A percentile compares a stretch with the other conserved stretches of the same genome.
phyloP scores from a whole-genome alignment of 2,113 vertebrate genomes.

The Tricholaema leucomelas region DNA sequence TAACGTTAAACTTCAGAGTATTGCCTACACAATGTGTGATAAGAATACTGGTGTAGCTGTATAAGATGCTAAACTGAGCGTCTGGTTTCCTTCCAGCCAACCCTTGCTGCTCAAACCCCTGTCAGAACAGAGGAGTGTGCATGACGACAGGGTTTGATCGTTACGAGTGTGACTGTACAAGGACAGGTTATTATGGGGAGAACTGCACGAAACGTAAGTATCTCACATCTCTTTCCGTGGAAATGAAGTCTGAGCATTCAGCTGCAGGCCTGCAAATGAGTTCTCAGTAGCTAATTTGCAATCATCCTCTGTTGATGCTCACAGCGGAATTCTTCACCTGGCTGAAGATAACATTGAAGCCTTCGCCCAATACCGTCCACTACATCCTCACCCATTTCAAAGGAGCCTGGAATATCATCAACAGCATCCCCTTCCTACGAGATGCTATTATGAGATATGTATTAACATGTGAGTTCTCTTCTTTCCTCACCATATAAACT shows the following conservation, averaged over 20 bases:
- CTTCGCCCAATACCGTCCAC: conserved; percentile 88
- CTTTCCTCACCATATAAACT: not conserved
- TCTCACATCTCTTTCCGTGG: too few species aligned
- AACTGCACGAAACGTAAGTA: conserved; percentile 91
- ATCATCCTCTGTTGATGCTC: not conserved
- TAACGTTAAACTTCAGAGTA: rapidly evolving
- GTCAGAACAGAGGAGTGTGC: conserved; percentile 91
- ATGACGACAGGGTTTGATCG: conserved; percentile 73
- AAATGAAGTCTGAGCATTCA: rapidly evolving
- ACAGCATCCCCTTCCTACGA: conserved; percentile 87
- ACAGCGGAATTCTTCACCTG: conserved; percentile 91
- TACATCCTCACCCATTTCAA: conserved; percentile 94
- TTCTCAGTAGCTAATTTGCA: not conserved
- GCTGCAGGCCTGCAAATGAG: not conserved
- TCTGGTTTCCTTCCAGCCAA: conserved; percentile 75
- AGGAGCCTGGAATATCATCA: conserved; percentile 93
- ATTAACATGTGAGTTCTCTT: conserved; percentile 80
- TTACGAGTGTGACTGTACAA: conserved; percentile 93
- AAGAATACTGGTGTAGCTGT: rapidly evolving
- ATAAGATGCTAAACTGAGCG: rapidly evolving
- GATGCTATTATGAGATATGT: conserved; percentile 92
- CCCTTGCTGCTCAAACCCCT: conserved; percentile 92
- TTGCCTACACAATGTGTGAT: too few species aligned
- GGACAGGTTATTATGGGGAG: conserved; percentile 88
- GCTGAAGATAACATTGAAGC: conserved; percentile 85